These are phyloP conservation scores for Chaetorhynchus papuensis DNA, from an alignment of 2,113 vertebrate species.

Conservation along the genomic window DNA sequence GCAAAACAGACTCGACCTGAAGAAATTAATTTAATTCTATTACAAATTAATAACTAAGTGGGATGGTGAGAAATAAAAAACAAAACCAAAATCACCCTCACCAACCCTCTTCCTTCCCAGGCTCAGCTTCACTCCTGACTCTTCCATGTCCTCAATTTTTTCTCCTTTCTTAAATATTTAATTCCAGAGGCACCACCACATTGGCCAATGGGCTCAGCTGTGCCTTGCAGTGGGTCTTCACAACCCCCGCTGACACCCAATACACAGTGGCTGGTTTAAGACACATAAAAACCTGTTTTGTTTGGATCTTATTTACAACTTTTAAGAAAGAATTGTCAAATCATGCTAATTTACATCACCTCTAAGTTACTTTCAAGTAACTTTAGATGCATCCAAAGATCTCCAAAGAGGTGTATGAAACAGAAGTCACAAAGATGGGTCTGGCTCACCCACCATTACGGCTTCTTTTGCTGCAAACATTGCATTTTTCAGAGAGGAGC, in stretches of 20 bases:
- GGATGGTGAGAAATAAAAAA: not conserved
- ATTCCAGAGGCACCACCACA: not conserved
- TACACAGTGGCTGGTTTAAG: not conserved
- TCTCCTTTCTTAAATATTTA: not conserved
- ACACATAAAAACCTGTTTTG: not conserved
- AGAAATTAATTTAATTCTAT: not conserved
- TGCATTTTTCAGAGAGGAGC: not conserved
- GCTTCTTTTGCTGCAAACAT: accelerated
- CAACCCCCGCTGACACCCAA: not conserved
- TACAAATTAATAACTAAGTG: not conserved
- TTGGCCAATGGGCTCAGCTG: not conserved
- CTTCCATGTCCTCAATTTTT: not conserved
- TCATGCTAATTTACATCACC: not conserved
- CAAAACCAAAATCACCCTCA: not conserved
- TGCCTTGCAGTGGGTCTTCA: not conserved
- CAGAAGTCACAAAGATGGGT: not conserved
- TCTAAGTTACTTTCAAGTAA: not conserved
- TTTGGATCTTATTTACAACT: not conserved
- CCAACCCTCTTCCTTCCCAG: not conserved
- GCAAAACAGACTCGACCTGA: not conserved
- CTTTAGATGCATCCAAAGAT: not conserved
- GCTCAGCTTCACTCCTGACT: not conserved
- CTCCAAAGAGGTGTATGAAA: not conserved
- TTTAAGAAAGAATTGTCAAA: not conserved
- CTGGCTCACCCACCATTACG: not conserved